Percentiles rank a stretch among this genome's conserved stretches.
These are phyloP conservation scores for Tetrao urogallus DNA, from an alignment of 2,113 vertebrate genomes.

Conservation along the genomic window DNA sequence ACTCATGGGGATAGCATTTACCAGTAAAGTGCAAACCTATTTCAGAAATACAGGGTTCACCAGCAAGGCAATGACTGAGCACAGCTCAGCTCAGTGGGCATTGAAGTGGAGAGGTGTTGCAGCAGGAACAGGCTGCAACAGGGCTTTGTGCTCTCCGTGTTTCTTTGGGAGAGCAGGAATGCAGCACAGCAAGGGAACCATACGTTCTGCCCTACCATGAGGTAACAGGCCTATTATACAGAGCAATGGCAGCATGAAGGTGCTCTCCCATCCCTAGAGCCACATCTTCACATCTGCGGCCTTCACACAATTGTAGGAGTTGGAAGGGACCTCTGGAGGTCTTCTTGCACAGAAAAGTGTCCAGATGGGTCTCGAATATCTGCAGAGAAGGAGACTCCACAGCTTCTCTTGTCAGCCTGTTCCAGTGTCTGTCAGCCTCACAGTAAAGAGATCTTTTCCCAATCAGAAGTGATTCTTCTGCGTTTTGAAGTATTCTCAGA, in stretches of 20 bases:
- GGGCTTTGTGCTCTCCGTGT: not conserved
- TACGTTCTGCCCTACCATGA: not conserved
- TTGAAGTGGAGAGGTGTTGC: not conserved
- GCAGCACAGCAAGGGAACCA: not conserved
- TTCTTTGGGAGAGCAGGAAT: not conserved
- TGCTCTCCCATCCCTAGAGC: not conserved
- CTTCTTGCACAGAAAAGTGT: too few species aligned
- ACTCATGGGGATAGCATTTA: not conserved
- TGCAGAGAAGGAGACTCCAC: too few species aligned
- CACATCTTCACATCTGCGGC: not conserved
- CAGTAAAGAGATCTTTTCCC: not conserved
- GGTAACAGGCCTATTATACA: not conserved
- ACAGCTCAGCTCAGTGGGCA: not conserved
- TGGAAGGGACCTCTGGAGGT: too few species aligned
- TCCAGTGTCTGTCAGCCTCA: too few species aligned
- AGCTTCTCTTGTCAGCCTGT: too few species aligned
- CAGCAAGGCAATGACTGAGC: not conserved
- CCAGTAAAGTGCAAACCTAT: not conserved
- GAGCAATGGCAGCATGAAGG: fast-evolving
- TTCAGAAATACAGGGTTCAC: not conserved
- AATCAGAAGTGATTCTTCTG: not conserved
- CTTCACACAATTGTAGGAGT: too few species aligned
- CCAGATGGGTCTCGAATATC: too few species aligned
- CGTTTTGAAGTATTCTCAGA: not conserved
- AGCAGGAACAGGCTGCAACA: not conserved